Evolutionary conservation across 2,888 invertebrate genomes (phyloP).

Genomic region (Lutraria lutraria): DNA sequence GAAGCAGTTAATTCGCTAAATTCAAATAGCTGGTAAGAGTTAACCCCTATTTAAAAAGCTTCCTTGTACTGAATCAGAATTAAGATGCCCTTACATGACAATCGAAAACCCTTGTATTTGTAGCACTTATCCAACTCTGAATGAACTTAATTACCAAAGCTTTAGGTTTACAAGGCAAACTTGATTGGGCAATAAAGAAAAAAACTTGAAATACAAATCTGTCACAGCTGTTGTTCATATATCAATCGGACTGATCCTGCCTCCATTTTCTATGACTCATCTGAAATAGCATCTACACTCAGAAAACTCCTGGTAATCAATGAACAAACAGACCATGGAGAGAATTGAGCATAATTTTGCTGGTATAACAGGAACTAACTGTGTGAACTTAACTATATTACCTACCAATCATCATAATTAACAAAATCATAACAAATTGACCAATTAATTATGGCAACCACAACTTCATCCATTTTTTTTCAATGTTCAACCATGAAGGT

Average conservation of each 20-base stretch:
- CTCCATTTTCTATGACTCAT: background rate
- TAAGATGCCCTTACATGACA: no score
- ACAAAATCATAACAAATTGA: background rate
- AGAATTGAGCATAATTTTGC: background rate
- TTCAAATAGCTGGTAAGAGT: no score
- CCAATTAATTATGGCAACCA: background rate
- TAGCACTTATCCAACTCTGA: no score
- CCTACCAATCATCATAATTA: background rate
- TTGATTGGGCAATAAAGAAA: no score
- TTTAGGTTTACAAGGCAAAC: no score
- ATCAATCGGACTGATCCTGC: background rate
- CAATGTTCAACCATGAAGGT: background rate
- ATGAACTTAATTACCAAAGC: no score
- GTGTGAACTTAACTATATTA: background rate
- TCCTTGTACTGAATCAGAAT: no score
- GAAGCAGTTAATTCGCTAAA: no score
- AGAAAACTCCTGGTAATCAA: background rate
- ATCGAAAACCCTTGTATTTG: no score
- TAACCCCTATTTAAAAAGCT: no score
- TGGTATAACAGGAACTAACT: background rate
- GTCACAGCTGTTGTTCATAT: background rate
- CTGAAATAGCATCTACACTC: background rate
- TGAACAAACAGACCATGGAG: background rate
- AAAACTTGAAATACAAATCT: background rate
- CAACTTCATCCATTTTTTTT: background rate